Evolutionary conservation across 2,113 vertebrate genomes (phyloP).

Genomic region (Xenus cinereus): DNA sequence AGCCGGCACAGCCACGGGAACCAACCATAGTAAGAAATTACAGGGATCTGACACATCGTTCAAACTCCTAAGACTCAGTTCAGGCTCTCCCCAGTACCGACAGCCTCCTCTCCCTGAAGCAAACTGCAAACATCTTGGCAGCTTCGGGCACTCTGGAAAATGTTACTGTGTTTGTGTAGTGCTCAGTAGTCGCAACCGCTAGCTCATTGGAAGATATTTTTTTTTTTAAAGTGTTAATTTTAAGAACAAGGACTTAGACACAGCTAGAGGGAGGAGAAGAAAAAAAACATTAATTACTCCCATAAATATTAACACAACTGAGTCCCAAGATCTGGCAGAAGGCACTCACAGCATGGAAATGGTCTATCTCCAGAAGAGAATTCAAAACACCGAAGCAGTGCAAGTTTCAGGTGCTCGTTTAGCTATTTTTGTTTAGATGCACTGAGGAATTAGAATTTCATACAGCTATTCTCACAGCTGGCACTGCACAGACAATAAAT

Average conservation of each 20-base stretch:
- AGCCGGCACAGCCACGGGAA: not conserved
- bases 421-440: not conserved
- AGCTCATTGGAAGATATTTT: not conserved
- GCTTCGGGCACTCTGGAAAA: not conserved
- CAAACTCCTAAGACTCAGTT: not conserved
- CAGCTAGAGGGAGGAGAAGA: not conserved
- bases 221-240: not conserved
- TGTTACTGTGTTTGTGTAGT: not conserved
- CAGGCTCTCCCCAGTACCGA: not conserved
- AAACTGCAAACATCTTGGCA: not conserved
- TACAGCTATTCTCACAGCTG: not conserved
- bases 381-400: not conserved
- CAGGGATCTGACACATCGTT: not conserved
- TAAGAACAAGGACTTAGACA: not conserved
- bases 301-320: constrained; percentile 31
- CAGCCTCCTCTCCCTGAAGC: not conserved
- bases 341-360: not conserved
- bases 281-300: constrained; percentile 15
- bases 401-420: not conserved
- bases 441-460: not conserved
- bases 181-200: not conserved
- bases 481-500: not conserved
- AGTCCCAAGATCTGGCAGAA: not conserved
- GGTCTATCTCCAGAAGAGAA: not conserved
- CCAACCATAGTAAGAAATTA: not conserved